Conservation (phyloP, 2,113 vertebrate genomes). For the Glaucomys volans region DNA sequence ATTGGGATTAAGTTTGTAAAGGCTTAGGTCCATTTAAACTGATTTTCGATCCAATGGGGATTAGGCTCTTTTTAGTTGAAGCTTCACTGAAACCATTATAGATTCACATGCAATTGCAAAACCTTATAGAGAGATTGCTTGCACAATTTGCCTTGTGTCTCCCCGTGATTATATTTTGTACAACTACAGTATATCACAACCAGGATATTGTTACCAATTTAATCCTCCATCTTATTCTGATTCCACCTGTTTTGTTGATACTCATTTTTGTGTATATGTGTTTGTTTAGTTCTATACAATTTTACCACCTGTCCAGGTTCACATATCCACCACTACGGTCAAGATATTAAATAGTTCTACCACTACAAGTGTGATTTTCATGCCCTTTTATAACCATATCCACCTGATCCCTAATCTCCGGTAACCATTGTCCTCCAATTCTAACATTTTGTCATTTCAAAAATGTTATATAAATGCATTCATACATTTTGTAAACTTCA, state of each 20-base stretch:
- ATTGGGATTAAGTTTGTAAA: no score
- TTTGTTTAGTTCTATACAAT: background rate
- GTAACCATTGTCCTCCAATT: background rate
- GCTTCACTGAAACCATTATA: background rate
- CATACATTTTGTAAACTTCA: background rate
- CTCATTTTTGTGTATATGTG: background rate
- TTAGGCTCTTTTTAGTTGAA: background rate
- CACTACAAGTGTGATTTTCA: background rate
- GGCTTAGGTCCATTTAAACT: no score
- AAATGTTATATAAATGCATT: background rate
- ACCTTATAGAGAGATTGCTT: background rate
- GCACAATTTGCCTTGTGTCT: background rate
- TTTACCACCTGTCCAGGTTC: background rate
- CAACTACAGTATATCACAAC: background rate
- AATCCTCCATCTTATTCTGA: background rate
- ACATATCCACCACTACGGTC: background rate
- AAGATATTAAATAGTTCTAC: background rate
- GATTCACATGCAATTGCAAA: background rate
- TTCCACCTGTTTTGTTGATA: background rate
- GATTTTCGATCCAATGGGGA: background rate
- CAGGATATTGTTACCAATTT: background rate
- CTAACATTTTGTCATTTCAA: conserved; percentile 29
- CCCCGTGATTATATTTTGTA: background rate
- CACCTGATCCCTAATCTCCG: no score
- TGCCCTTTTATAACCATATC: background rate